Evolutionary conservation across 2,888 invertebrate genomes (phyloP).

Genomic region (Exephanes ischioxanthus): DNA sequence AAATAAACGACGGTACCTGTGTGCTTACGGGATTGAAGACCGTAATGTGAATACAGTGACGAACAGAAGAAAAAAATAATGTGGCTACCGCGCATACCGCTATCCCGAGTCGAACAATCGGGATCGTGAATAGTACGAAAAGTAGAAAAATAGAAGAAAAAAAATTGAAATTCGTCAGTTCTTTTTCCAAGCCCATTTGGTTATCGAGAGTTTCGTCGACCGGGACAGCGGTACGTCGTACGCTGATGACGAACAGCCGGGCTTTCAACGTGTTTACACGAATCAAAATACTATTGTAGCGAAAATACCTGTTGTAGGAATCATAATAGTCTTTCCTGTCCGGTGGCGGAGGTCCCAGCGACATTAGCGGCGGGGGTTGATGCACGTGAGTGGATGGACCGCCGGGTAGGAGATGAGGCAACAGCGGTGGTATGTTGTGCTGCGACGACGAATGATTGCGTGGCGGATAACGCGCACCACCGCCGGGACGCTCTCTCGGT

Average conservation of each 20-base stretch:
- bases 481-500: conserved; percentile 67
- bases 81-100: conserved; percentile 49
- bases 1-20: conserved; percentile 43
- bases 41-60: conserved; percentile 59
- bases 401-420: conserved; percentile 77
- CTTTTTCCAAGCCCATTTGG: neutral
- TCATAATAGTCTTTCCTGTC: conserved; percentile 86
- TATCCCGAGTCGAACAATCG: conserved; percentile 40
- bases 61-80: conserved; percentile 49
- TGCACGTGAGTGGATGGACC: conserved; percentile 61
- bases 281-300: conserved; percentile 84
- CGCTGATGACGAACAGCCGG: conserved; percentile 65
- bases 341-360: conserved; percentile 81
- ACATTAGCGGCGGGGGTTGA: conserved; percentile 82
- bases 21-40: conserved; percentile 40
- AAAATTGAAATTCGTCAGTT: neutral
- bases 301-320: conserved; percentile 85
- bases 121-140: neutral
- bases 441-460: conserved; percentile 79
- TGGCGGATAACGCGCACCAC: conserved; percentile 78
- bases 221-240: conserved; percentile 68
- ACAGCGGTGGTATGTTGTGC: conserved; percentile 79
- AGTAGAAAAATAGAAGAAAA: conserved; percentile 3
- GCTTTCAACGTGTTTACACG: conserved; percentile 75
- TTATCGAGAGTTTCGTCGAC: conserved; percentile 37